Percentiles rank a stretch among this genome's conserved stretches.
Conservation (phyloP, 1,140 invertebrate species). For the Phthorimaea operculella region DNA sequence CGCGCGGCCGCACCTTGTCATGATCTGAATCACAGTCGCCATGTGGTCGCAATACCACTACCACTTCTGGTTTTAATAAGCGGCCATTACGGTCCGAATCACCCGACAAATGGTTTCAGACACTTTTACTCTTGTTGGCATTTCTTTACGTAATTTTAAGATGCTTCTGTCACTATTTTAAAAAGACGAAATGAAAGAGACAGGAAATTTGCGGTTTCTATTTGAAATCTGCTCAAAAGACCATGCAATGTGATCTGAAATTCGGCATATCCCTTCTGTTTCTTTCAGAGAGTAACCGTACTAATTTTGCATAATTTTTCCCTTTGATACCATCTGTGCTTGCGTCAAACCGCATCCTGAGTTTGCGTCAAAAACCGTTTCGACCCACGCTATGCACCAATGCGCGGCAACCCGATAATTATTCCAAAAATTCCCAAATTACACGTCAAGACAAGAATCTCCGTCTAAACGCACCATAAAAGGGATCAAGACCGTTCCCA, state of each 20-base stretch:
- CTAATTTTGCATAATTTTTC: background rate
- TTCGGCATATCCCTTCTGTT: too few relatives aligned
- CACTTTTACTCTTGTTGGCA: background rate
- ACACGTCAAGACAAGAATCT: background rate
- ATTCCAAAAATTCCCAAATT: conserved; percentile 3
- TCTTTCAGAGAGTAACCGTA: too few relatives aligned
- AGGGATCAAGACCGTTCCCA: conserved; percentile 31
- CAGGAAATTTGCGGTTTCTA: too few relatives aligned
- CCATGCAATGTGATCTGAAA: too few relatives aligned
- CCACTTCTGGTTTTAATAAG: conserved; percentile 1
- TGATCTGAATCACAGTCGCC: background rate
- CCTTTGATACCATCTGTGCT: background rate
- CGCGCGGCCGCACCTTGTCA: background rate
- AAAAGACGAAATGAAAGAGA: too few relatives aligned
- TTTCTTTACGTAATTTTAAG: background rate
- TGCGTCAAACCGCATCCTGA: background rate
- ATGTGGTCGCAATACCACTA: background rate
- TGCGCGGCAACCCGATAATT: background rate
- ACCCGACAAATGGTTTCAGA: background rate
- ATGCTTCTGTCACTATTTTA: too few relatives aligned
- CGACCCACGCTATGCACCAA: background rate
- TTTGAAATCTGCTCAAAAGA: too few relatives aligned
- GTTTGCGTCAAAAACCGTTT: background rate
- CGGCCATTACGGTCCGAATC: background rate
- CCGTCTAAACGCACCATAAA: background rate